These are phyloP conservation scores for Aspidapion aeneum DNA, from an alignment of 2,888 invertebrate species.

Conservation along the genomic window DNA sequence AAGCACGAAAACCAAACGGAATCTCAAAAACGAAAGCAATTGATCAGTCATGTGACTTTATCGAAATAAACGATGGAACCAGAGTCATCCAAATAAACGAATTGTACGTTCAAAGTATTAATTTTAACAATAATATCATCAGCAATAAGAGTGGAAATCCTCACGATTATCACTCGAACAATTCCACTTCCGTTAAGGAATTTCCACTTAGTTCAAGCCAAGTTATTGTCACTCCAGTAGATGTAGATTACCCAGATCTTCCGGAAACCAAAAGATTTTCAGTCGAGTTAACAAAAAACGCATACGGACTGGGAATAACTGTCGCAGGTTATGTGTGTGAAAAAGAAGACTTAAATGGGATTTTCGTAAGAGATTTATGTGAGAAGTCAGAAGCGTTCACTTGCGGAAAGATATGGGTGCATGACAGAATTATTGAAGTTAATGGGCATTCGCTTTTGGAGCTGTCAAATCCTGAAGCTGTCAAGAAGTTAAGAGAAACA, in stretches of 20 bases:
- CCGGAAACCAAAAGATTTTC: conserved; percentile 82
- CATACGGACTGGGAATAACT: conserved; percentile 60
- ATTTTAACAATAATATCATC: conserved; percentile 1
- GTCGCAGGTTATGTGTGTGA: conserved; percentile 79
- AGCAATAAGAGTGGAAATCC: conserved; percentile 24
- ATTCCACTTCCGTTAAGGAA: conserved; percentile 18
- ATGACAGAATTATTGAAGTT: conserved; percentile 90
- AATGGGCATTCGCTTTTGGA: conserved; percentile 81
- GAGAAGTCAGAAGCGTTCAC: conserved; percentile 82
- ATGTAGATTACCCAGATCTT: conserved; percentile 37
- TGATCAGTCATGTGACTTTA: neutral
- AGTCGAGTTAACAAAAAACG: conserved; percentile 78
- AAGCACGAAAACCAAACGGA: neutral
- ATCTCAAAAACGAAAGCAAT: neutral
- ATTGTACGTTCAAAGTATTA: neutral
- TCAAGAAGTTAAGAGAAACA: conserved; percentile 91
- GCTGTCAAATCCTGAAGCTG: conserved; percentile 92
- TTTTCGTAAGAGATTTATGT: conserved; percentile 92
- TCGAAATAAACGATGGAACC: neutral
- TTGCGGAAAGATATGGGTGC: conserved; percentile 81
- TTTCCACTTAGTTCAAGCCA: conserved; percentile 35
- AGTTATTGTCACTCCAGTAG: conserved; percentile 34
- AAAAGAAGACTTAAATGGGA: conserved; percentile 91
- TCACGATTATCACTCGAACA: conserved; percentile 13
- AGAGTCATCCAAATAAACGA: neutral